Conservation (phyloP, 2,888 invertebrate species). For the Sipha maydis region DNA sequence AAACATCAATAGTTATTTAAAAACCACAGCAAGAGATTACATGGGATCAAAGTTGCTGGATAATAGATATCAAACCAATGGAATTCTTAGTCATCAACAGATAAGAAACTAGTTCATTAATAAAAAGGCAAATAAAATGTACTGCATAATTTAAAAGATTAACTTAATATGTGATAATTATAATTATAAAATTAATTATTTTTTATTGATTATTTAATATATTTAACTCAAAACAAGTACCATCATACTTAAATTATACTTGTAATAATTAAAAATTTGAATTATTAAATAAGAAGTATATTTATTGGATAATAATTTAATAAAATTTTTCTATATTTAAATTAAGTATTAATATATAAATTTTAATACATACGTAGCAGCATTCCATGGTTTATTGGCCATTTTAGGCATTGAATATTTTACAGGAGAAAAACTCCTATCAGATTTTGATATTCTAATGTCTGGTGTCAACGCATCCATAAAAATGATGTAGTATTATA, state of each 20-base stretch:
- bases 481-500: constrained; percentile 19
- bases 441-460: constrained; percentile 44
- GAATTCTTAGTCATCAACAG: constrained; percentile 47
- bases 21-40: background rate
- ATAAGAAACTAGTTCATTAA: constrained; percentile 54
- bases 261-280: background rate
- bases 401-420: constrained; percentile 57
- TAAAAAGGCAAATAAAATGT: constrained; percentile 11
- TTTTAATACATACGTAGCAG: constrained; percentile 63
- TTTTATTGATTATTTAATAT: background rate
- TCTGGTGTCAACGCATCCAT: constrained; percentile 49
- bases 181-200: background rate
- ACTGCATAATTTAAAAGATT: background rate
- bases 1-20: constrained; percentile 27
- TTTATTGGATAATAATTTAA: background rate
- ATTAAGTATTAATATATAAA: background rate
- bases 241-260: background rate
- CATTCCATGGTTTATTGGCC: constrained; percentile 64
- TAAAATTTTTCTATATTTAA: background rate
- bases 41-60: constrained; percentile 58
- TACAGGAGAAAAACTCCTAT: constrained; percentile 28
- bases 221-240: background rate
- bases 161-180: background rate
- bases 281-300: background rate
- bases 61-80: constrained; percentile 27